Base-by-base conservation (phyloP, 2,113 vertebrate genomes). In the Corynorhinus townsendii region DNA sequence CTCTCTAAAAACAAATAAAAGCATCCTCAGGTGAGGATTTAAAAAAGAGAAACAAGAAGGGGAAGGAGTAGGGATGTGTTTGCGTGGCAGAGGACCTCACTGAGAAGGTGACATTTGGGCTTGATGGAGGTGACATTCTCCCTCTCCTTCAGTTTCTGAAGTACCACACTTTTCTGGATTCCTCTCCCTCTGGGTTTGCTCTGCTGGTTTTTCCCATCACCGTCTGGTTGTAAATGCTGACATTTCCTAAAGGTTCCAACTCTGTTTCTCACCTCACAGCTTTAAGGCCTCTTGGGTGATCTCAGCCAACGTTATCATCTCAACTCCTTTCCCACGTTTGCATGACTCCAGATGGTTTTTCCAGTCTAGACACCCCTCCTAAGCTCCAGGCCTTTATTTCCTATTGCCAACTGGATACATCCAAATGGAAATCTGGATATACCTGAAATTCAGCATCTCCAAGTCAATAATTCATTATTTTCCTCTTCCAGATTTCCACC, bases 211-310 rank as follows among this genome's bases (percentile, higher is more conserved):
- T 89, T 24, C 30, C 15, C 49, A 49, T 20, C 10, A 40, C 4
- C 45, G 5, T 11, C 77, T 87, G 59, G 35, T 40, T 86, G n/a
- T 75, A 96, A 73, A 89, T 43, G 26, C 52, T 77, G 59, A 35
- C 19, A 59, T 90, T 85, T 77, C 8, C 47, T 62, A 54, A 68
- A 33, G 26, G 19, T 59, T 90, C 69, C 45, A 94, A 7, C 52
- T 94, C 14, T 76, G 12, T 90, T 52, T 94, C 69, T 93, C 62
- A 81, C 93, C 82, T 92, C 49, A 94, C 2, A 86, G 28, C 33
- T 83, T 66, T 43, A 89, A 68, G 35, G 28, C 20, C 68, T 84
- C 38, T 33, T 20, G 17, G 14, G 38, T 52, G 11, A 93, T 91
- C 45, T 91, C 69, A 89, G 30, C 17, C 52, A 94, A 11, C 30